Evolutionary conservation across 2,797 vertebrate species (phyloP), one percentile per base, ranked within the genome.

Genomic region (Lutjanus argentimaculatus): DNA sequence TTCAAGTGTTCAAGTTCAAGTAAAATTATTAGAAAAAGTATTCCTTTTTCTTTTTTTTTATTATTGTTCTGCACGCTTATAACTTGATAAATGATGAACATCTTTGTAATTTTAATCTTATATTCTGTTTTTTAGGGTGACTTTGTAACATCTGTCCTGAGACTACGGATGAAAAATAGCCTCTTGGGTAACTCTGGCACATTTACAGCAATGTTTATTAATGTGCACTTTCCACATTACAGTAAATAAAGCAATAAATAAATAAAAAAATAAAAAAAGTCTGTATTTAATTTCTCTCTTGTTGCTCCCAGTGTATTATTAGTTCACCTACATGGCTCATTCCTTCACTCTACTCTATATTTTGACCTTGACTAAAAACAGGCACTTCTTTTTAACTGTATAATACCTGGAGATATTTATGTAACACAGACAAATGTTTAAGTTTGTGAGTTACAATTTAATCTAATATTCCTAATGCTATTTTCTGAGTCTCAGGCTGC

Each of bases 311-410:
- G 49, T 55, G 30, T 67, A 52, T 62, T 79, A 55, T 67, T 68
- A 72, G 71, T 59, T 81, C 56, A 64, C 59, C 52, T 70, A 15
- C 62, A 66, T 22, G 6, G 15, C 16, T 63, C 42, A 10, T n/a
- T 58, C 13, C 13, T 43, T 80, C 49, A 63, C 46, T 70, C 6
- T 49, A 51, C 10, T 79, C 30, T 57, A 15, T 14, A 57, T 45
- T 58, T 10, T 75, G 75, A 77, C 75, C 85, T 81, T 87, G 75
- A 74, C 71, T 46, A 82, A 56, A 72, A 82, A 25, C 53, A 21
- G 21, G n/a, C 3, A 17, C 40, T 42, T 74, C 2, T 21, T 59
- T 62, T 11, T 15, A 48, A 52, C 7, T 51, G n/a, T 45, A 6
- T 9, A 25, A 68, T 10, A 30, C 10, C 15, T 40, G 17, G 19